These are phyloP conservation scores for Pseudorhombus dupliciocellatus DNA, from an alignment of 2,113 vertebrate genomes.

Conservation along the genomic window DNA sequence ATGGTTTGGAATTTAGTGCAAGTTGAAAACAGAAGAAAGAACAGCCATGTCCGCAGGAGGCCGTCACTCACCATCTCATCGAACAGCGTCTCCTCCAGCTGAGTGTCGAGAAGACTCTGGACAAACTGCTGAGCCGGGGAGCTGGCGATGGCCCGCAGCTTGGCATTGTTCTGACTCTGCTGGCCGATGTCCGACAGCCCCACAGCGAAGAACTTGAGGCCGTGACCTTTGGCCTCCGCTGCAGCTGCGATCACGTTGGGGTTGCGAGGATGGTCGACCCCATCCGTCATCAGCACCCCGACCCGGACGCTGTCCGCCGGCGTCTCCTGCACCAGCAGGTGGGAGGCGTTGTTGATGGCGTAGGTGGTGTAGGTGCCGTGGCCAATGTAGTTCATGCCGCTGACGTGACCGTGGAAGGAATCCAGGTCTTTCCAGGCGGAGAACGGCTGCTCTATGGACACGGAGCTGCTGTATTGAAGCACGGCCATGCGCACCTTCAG, in stretches of 20 bases:
- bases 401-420: conserved; percentile 82
- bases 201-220: conserved; percentile 85
- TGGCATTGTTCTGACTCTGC: conserved; percentile 78
- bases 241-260: conserved; percentile 82
- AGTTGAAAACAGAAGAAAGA: not conserved
- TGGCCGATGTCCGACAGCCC: conserved; percentile 80
- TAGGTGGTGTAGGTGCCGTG: conserved; percentile 91
- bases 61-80: conserved; percentile 75
- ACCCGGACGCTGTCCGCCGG: conserved; percentile 78
- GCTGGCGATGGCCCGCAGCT: conserved; percentile 86
- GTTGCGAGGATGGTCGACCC: conserved; percentile 87
- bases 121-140: conserved; percentile 76
- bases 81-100: conserved; percentile 78
- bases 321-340: conserved; percentile 83
- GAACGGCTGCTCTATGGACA: conserved; percentile 84
- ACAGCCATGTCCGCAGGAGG: not conserved
- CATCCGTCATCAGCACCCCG: conserved; percentile 88
- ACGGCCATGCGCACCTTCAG: conserved; percentile 82
- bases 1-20: too few relatives aligned
- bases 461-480: conserved; percentile 90
- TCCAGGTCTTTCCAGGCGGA: conserved; percentile 82
- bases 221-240: conserved; percentile 81
- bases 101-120: conserved; percentile 82
- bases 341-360: conserved; percentile 86
- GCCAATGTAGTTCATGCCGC: conserved; percentile 84